These are phyloP conservation scores for Oreotragus oreotragus DNA, from an alignment of 2,113 vertebrate species.

Conservation along the genomic window DNA sequence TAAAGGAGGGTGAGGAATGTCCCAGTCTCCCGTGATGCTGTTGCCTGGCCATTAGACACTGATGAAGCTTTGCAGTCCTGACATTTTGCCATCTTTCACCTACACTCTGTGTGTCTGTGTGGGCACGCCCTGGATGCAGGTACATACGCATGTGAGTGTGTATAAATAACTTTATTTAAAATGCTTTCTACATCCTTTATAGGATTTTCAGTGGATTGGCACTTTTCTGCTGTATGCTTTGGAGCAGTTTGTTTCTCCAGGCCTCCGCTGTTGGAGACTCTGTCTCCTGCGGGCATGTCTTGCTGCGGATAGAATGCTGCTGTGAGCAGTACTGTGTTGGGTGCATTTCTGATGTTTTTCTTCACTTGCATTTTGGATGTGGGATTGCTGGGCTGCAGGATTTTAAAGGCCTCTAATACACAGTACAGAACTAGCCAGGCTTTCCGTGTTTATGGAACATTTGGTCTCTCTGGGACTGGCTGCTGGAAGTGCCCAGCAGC, in stretches of 20 bases:
- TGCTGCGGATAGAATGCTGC: background rate
- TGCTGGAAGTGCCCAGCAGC: background rate
- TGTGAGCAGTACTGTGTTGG: no score
- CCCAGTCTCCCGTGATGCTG: fast-evolving
- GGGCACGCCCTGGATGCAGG: background rate
- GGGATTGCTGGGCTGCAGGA: no score
- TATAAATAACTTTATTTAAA: background rate
- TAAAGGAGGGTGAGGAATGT: background rate
- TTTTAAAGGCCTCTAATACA: background rate
- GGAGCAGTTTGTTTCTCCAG: background rate
- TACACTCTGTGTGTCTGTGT: background rate
- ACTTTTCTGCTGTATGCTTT: background rate
- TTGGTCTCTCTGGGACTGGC: background rate
- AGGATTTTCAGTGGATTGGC: background rate
- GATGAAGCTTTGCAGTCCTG: fast-evolving
- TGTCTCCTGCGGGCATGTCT: background rate
- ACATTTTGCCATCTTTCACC: background rate
- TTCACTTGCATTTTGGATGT: background rate
- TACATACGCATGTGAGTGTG: fast-evolving
- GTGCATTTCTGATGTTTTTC: background rate
- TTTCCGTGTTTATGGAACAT: no score
- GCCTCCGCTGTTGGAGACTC: background rate
- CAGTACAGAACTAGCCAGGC: background rate
- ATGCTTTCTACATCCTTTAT: background rate
- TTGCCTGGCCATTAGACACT: fast-evolving